Evolutionary conservation across 1,140 invertebrate species (phyloP), one percentile per base, ranked within the genome.

Genomic region (Hyphantria cunea): DNA sequence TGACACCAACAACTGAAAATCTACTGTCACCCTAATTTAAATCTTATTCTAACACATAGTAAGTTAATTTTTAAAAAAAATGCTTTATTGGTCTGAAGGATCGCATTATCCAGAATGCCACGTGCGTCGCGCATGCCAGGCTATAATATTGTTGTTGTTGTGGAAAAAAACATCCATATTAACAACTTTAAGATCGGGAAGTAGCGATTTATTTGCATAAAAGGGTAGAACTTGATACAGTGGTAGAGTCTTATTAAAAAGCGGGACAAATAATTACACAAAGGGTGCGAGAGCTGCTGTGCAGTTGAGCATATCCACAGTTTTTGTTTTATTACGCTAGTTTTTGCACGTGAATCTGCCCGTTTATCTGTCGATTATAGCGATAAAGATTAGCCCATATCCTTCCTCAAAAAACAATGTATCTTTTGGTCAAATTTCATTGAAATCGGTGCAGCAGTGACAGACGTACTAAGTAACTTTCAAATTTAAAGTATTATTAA

Each of bases 51-150:
- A 25, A 25, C 5, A 25, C 5, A 5, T 1, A 3, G 1, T 25
- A 25, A 25, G 17, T 25, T 25, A 3, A 25, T 3, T 25, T 25
- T 25, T 25, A 5, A 25, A 25, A n/a, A 25, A 25, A 25, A 25
- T 25, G 5, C 5, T 25, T 25, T n/a, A 44, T 7, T 14, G 44
- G 47, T 25, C 44, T 34, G 55, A 13, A 47, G 53, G 11, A 11
- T 58, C 32, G 11, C 48, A 58, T 48, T 42, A 58, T 15, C 31
- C 52, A 42, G 53, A 33, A 64, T 64, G 71, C 52, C 72, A 70
- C 73, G 72, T 75, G 73, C 67, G 62, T 66, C 59, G 68, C 70
- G 72, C 72, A 66, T 67, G 62, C 63, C 59, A 33, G 32, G 11
- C 33, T 44, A 49, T 66, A 66, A 51, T 65, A 51, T 68, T 68